Conservation (phyloP, 2,888 invertebrate genomes). For the Drosophila nr. medialis region DNA sequence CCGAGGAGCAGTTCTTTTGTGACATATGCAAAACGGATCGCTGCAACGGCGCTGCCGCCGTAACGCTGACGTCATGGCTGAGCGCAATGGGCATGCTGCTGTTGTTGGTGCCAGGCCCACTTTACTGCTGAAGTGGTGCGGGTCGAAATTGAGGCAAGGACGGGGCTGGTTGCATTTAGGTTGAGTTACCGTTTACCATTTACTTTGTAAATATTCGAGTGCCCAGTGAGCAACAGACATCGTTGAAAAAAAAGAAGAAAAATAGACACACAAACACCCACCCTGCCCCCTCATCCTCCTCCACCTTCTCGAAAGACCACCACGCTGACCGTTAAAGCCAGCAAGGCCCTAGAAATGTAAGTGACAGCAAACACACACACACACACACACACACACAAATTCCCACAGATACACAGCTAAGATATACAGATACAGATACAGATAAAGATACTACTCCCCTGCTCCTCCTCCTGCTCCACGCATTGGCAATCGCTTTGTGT, state of each 20-base stretch:
- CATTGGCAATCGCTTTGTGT: slow-evolving; percentile 42
- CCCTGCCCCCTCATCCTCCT: slow-evolving; percentile 3
- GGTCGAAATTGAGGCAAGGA: slow-evolving; percentile 5
- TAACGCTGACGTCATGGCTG: slow-evolving; percentile 43
- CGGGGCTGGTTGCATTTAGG: slow-evolving; percentile 63
- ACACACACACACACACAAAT: slow-evolving; percentile 11
- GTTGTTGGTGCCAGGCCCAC: slow-evolving; percentile 26
- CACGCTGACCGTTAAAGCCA: slow-evolving; percentile 21
- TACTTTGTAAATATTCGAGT: slow-evolving; percentile 75
- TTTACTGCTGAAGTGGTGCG: slow-evolving; percentile 43
- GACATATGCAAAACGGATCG: slow-evolving; percentile 80
- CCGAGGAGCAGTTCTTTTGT: slow-evolving; percentile 80
- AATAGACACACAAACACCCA: slow-evolving; percentile 13
- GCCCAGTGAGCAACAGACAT: slow-evolving; percentile 47
- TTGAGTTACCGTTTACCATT: slow-evolving; percentile 58
- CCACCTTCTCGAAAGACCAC: slow-evolving; percentile 3
- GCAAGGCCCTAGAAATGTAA: slow-evolving; percentile 61
- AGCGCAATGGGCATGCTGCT: slow-evolving; percentile 28
- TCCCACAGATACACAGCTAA: slow-evolving; percentile 13
- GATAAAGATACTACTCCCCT: slow-evolving; percentile 7
- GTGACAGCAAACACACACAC: slow-evolving; percentile 46
- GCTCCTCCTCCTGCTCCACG: slow-evolving; percentile 4
- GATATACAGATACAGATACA: slow-evolving; percentile 14
- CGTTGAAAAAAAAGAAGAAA: slow-evolving; percentile 21
- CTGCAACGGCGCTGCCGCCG: slow-evolving; percentile 79